Conservation (phyloP, 2,113 vertebrate genomes). For the Hemicordylus capensis region DNA sequence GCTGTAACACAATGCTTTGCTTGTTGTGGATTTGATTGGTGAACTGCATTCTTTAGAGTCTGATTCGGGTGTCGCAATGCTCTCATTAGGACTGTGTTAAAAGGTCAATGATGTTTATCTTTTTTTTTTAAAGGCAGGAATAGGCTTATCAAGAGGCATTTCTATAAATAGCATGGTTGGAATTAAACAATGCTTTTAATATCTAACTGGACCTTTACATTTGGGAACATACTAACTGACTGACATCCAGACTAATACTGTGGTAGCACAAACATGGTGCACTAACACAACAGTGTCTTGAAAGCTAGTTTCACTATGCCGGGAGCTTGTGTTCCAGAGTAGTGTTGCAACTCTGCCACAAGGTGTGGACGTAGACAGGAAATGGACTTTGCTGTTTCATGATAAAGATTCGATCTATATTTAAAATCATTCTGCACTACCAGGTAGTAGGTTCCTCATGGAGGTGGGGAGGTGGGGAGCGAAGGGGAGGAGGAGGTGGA, state of each 20-base stretch:
- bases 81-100: constrained; percentile 63
- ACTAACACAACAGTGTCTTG: too few relatives aligned
- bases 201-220: not conserved
- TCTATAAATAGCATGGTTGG: constrained; percentile 36
- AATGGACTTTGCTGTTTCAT: not conserved
- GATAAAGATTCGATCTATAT: not conserved
- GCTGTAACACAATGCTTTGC: constrained; percentile 62
- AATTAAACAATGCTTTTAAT: constrained; percentile 25
- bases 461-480: too few relatives aligned
- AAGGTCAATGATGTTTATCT: constrained; percentile 67
- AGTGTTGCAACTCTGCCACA: too few relatives aligned
- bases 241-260: too few relatives aligned
- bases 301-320: too few relatives aligned
- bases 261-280: too few relatives aligned
- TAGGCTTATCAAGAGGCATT: constrained; percentile 34
- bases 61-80: constrained; percentile 62
- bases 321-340: too few relatives aligned
- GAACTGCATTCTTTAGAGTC: constrained; percentile 55
- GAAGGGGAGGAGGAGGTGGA: too few relatives aligned
- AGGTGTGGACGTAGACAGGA: too few relatives aligned
- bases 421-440: not conserved
- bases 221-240: not conserved
- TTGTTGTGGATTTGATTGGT: constrained; percentile 63
- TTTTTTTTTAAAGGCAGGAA: constrained; percentile 65
- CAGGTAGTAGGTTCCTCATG: too few relatives aligned